A percentile compares a stretch with the other conserved stretches of the same genome.
These are phyloP conservation scores for Andrena minutula DNA, from an alignment of 2,888 invertebrate species.

Conservation along the genomic window DNA sequence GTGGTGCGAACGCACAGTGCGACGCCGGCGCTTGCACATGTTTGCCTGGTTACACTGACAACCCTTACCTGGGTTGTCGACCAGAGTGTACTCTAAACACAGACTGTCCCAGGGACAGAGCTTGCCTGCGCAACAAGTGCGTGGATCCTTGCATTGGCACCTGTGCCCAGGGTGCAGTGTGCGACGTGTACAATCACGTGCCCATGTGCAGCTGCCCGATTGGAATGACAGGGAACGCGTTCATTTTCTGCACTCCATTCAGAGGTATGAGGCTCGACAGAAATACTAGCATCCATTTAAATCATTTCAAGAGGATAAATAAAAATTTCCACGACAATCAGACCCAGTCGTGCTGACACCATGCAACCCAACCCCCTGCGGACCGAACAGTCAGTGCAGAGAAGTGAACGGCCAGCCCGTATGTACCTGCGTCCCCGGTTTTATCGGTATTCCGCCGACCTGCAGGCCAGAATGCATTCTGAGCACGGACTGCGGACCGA, in stretches of 20 bases:
- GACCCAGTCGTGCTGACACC: constrained; percentile 78
- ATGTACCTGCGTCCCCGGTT: constrained; percentile 88
- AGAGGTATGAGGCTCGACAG: constrained; percentile 85
- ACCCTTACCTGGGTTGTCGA: constrained; percentile 90
- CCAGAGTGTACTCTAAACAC: constrained; percentile 92
- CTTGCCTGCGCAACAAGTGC: constrained; percentile 92
- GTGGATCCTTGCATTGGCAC: constrained; percentile 91
- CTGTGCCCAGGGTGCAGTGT: constrained; percentile 87
- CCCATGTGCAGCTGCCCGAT: constrained; percentile 85
- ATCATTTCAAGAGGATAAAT: constrained; percentile 5
- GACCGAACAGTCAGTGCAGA: constrained; percentile 89
- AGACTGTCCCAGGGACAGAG: constrained; percentile 90
- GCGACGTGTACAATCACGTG: constrained; percentile 85
- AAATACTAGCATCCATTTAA: constrained; percentile 81
- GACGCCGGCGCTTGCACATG: constrained; percentile 88
- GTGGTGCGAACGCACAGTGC: constrained; percentile 81
- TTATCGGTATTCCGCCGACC: constrained; percentile 88
- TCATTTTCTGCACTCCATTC: constrained; percentile 86
- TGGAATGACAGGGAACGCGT: constrained; percentile 86
- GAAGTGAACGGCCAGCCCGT: constrained; percentile 88
- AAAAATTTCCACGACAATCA: constrained; percentile 15
- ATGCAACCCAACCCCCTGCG: constrained; percentile 89
- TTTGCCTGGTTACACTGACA: constrained; percentile 89
- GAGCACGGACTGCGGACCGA: constrained; percentile 88
- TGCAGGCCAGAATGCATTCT: constrained; percentile 90